Conservation (phyloP, 2,797 vertebrate genomes). For the Pangasius krempfi region DNA sequence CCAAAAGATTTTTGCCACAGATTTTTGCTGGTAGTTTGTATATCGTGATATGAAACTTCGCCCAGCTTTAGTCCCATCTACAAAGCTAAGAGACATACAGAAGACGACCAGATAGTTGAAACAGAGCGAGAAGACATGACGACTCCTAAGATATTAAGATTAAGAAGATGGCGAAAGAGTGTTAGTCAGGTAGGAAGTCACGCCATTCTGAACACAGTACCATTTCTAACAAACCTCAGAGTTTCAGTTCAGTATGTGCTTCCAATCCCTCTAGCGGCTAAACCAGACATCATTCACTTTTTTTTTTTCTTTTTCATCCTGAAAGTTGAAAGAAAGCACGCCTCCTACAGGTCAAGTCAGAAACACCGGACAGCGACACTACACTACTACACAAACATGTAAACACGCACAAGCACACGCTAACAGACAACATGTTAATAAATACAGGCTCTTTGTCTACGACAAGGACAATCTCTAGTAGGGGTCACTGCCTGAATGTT, state of each 20-base stretch:
- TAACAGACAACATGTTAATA: slow-evolving; percentile 71
- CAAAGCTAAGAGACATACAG: background rate
- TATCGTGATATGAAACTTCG: background rate
- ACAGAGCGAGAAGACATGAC: background rate
- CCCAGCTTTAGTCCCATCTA: background rate
- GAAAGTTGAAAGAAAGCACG: background rate
- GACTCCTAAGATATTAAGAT: background rate
- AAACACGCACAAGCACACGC: slow-evolving; percentile 67
- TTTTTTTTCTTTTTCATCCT: background rate
- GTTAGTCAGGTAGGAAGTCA: background rate
- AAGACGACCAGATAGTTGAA: background rate
- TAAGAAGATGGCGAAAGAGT: background rate
- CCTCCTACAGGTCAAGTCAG: slow-evolving; percentile 28
- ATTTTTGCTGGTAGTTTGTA: background rate
- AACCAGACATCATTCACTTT: background rate
- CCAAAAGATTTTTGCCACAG: background rate
- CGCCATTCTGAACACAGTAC: background rate
- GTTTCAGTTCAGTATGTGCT: background rate
- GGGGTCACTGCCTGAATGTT: background rate
- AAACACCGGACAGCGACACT: slow-evolving; percentile 56
- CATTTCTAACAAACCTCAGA: background rate
- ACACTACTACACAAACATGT: slow-evolving; percentile 67
- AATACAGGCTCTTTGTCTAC: slow-evolving; percentile 67
- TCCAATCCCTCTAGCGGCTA: background rate
- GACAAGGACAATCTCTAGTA: background rate